These are phyloP conservation scores for Hypomesus transpacificus DNA, from an alignment of 2,113 vertebrate species.

Conservation along the genomic window DNA sequence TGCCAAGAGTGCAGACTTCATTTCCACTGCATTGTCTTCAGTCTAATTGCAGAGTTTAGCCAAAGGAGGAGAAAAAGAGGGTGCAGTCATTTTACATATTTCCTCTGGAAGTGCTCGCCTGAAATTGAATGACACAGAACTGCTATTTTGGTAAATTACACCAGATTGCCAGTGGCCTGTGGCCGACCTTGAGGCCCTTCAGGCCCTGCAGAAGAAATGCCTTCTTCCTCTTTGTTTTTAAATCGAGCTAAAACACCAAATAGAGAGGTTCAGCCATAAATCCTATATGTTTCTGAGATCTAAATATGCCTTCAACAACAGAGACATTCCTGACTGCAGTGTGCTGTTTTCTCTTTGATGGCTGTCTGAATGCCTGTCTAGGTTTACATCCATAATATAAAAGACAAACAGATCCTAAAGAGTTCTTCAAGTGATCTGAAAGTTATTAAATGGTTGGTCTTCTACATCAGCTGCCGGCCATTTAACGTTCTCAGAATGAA, in stretches of 20 bases:
- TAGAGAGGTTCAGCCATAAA: not conserved
- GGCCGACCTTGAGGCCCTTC: not conserved
- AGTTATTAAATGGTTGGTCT: not conserved
- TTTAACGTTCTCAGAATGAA: conserved; percentile 10
- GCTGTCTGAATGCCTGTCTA: not conserved
- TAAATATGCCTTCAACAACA: not conserved
- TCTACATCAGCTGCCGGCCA: conserved; percentile 18
- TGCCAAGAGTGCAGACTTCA: not conserved
- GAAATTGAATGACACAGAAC: not conserved
- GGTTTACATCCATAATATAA: not conserved
- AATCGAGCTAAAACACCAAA: not conserved
- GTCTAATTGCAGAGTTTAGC: conserved; percentile 1
- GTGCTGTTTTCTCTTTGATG: not conserved
- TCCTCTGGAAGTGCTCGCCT: not conserved
- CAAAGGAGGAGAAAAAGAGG: not conserved
- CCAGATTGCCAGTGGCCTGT: not conserved
- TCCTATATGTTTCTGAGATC: not conserved
- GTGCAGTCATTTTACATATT: not conserved
- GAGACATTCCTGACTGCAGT: not conserved
- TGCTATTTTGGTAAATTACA: conserved; percentile 8
- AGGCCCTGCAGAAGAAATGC: too few species aligned
- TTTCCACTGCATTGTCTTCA: not conserved
- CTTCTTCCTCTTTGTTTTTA: too few species aligned
- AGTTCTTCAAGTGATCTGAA: not conserved
- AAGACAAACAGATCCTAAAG: not conserved